Evolutionary conservation across 2,113 vertebrate genomes (phyloP), one percentile per base, ranked within the genome.

Genomic region (Silurus meridionalis): DNA sequence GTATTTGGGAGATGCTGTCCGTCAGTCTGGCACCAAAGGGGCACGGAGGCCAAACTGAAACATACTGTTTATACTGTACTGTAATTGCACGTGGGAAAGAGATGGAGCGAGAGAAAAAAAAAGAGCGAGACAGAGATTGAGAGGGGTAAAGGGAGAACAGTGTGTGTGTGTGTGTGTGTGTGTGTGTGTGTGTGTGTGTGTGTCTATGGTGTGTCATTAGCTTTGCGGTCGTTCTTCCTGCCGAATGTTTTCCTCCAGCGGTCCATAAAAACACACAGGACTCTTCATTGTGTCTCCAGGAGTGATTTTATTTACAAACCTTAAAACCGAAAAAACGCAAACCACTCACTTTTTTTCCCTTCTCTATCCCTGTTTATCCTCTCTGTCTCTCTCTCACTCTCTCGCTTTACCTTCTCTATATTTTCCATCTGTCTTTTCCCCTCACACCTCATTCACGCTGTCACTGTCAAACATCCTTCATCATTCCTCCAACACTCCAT

Each of bases 251-350:
- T 90, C 90, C 86, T 90, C 86, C 89, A 88, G 88, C 25, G 72
- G 86, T 82, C 86, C 66, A 83, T 83, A 86, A 90, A 90, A 91
- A 88, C 86, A 87, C 88, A 88, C 88, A 88, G 64, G 86, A 58
- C 88, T 85, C 84, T 89, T 88, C 87, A 88, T 88, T 91, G 90
- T 90, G 87, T 91, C 77, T 72, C 79, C 81, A 66, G 84, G 86
- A 74, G 84, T 87, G 85, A 83, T 90, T 92, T 88, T 90, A 90
- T 92, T 89, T 86, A 89, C 88, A 92, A 88, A 91, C 88, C 84
- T 81, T 87, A 72, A 79, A 87, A 87, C 83, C 88, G n/a, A 83
- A 50, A 89, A 87, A 89, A 80, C 63, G 63, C 28, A 84, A 87
- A 87, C 83, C 80, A 72, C 85, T 69, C 52, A 53, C 46, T 85